Evolutionary conservation across 37 sponge, comb jelly and placozoan genomes (phyloP).

Genomic region (Crambe crambe): DNA sequence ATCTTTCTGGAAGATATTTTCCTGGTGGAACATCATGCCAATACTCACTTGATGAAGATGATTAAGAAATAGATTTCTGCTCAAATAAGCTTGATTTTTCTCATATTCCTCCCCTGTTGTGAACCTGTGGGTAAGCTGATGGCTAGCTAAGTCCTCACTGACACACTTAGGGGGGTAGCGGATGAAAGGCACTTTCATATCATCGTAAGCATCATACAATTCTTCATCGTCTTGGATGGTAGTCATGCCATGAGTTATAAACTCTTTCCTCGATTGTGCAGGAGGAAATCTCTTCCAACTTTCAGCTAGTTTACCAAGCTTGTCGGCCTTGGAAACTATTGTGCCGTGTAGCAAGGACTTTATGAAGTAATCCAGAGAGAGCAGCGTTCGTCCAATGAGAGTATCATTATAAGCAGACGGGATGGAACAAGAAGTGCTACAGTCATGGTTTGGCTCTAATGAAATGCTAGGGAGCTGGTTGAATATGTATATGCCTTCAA

Average conservation of each 20-base stretch:
- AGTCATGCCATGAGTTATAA: slow-evolving; percentile 41
- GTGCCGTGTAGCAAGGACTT: slow-evolving; percentile 70
- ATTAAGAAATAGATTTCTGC: slow-evolving; percentile 44
- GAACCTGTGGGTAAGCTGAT: slow-evolving; percentile 32
- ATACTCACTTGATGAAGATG: slow-evolving; percentile 57
- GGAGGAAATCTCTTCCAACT: slow-evolving; percentile 64
- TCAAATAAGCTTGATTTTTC: slow-evolving; percentile 6
- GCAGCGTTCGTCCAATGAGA: slow-evolving; percentile 61
- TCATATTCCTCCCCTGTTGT: slow-evolving; percentile 39
- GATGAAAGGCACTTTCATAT: slow-evolving; percentile 25
- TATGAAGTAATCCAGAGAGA: slow-evolving; percentile 64
- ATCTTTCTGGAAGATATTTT: slow-evolving; percentile 39
- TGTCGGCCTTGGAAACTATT: slow-evolving; percentile 57
- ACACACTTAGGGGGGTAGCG: slow-evolving; percentile 52
- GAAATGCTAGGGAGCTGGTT: slow-evolving; percentile 70
- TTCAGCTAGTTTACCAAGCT: slow-evolving; percentile 41
- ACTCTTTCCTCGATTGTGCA: slow-evolving; percentile 19
- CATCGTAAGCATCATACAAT: slow-evolving; percentile 51
- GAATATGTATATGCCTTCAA: slow-evolving; percentile 85
- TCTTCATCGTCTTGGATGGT: slow-evolving; percentile 49
- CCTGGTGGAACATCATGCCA: slow-evolving; percentile 22
- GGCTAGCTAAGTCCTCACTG: slow-evolving; percentile 37
- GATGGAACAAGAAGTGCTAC: slow-evolving; percentile 42
- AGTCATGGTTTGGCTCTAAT: slow-evolving; percentile 73
- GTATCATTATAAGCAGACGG: slow-evolving; percentile 87